These are phyloP conservation scores for Scaptomyza tumidula DNA, from an alignment of 2,888 invertebrate genomes.

Conservation along the genomic window DNA sequence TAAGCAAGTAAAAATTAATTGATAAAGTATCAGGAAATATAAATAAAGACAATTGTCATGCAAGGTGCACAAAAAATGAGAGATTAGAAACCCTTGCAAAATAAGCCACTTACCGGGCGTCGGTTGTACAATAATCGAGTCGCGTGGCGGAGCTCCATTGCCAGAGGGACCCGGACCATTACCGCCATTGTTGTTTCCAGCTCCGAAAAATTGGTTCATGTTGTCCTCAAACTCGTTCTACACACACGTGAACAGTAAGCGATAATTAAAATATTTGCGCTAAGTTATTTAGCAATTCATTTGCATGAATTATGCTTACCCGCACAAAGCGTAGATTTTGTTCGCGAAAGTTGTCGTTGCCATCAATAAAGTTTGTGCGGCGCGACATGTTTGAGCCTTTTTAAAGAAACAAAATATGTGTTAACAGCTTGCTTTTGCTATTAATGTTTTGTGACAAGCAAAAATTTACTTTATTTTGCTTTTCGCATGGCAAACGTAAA, in stretches of 20 bases:
- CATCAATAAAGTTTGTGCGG: constrained; percentile 86
- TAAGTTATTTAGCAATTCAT: background rate
- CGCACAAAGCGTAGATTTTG: constrained; percentile 85
- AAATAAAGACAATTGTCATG: constrained; percentile 7
- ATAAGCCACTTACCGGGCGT: constrained; percentile 86
- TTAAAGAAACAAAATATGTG: background rate
- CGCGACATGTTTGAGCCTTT: constrained; percentile 57
- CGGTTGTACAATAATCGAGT: constrained; percentile 88
- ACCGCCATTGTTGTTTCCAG: constrained; percentile 6
- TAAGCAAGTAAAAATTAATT: constrained; percentile 1
- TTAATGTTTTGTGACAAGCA: background rate
- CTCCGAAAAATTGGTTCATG: constrained; percentile 86
- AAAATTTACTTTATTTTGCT: background rate
- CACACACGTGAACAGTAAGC: background rate
- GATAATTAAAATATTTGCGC: background rate
- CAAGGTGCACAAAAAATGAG: background rate
- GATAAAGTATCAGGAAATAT: background rate
- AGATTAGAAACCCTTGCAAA: constrained; percentile 15
- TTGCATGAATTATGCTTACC: constrained; percentile 73
- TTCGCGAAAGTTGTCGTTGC: constrained; percentile 87
- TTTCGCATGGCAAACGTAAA: constrained; percentile 7
- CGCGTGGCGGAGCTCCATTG: constrained; percentile 79
- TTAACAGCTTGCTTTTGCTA: background rate
- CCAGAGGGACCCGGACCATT: constrained; percentile 4
- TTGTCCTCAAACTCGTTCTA: constrained; percentile 86